Base-by-base conservation (phyloP, 1,140 invertebrate species). In the Drosophila arizonae region DNA sequence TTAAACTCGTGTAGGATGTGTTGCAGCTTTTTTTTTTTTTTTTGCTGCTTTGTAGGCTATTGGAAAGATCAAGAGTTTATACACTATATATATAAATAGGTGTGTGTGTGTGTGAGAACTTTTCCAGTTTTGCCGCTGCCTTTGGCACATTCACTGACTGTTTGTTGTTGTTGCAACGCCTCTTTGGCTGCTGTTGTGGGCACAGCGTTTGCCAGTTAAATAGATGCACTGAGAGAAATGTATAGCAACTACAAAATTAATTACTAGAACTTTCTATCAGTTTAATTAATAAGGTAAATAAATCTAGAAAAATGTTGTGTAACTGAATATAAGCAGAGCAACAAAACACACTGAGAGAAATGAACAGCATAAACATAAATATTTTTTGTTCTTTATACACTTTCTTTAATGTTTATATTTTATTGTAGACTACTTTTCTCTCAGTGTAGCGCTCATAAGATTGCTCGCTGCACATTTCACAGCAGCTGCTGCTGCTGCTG, bases 51-150 rank as follows among this genome's bases (percentile, higher is more conserved):
- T 90, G 88, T 90, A 90, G 88, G 88, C 88, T 90, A 90, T 90
- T 90, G 88, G 88, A 90, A 90, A 90, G 78, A 87, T 88, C 85
- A 88, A 89, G 85, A 88, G 85, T 88, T 88, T 87, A 82, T 79
- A 39, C 36, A 11, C 70, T 48, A 48, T 48, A 11, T 21, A 76
- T 85, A 61, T 45, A 17, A 15, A 9, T 45, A 15, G 3, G 43
- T 75, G 64, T 73, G 24, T 61, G 15, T 76, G 54, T 72, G 4
- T 65, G 73, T 76, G 73, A 73, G 74, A 84, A 88, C 79, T 65
- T 88, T 88, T 88, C 84, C 84, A 88, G 84, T 88, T 39, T 88
- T 82, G 43, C 30, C 13, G 57, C 41, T 41, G 30, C 61, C 28
- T 51, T 13, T 26, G 33, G 50, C 43, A 46, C 36, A 39, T 39